Base-by-base conservation (phyloP, 2,797 vertebrate species). In the Geotrypetes seraphini region DNA sequence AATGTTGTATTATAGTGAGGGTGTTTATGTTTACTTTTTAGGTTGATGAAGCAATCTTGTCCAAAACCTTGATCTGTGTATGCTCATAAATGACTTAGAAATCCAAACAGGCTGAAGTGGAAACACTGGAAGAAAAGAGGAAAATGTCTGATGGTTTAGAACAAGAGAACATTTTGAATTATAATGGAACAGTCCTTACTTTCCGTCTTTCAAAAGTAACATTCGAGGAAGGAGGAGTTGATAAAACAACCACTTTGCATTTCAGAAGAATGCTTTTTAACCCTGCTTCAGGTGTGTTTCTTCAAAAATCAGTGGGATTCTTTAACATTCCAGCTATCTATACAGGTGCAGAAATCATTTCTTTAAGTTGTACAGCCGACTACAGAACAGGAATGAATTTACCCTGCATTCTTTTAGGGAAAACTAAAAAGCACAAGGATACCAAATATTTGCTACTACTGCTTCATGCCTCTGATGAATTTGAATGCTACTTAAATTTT, bases 181-280 rank as follows among this genome's bases (percentile, higher is more conserved):
- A 78, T 28, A 66, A 70, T 30, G 91, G 94, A 1, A 84, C 86
- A 42, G 42, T 96, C 11, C 63, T 92, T 8, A 19, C 50, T n/a
- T 91, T 96, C 61, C 54, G 59, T 13, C 49, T 83, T 42, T 72
- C 66, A 44, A 53, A 57, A 38, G 2, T 36, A 13, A 47, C 38
- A 25, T 25, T 23, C 2, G 31, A 16, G 17, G 48, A 57, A 19
- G 29, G 43, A 37, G 24, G 32, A 10, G 37, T 12, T 31, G 53
- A 36, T 41, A 62, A 49, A 50, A 44, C 31, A 12, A 19, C 42
- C 2, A 50, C 72, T 23, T 53, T 90, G 10, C 47, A 43, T n/a
- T 84, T 81, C 39, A 56, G 50, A 57, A 77, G 73, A 40, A 61
- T 84, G 45, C 55, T 3, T 0, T 96, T 92, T 60, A 41, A 81